Evolutionary conservation across 2,113 vertebrate species (phyloP).

Genomic region (Megaceryle maxima): DNA sequence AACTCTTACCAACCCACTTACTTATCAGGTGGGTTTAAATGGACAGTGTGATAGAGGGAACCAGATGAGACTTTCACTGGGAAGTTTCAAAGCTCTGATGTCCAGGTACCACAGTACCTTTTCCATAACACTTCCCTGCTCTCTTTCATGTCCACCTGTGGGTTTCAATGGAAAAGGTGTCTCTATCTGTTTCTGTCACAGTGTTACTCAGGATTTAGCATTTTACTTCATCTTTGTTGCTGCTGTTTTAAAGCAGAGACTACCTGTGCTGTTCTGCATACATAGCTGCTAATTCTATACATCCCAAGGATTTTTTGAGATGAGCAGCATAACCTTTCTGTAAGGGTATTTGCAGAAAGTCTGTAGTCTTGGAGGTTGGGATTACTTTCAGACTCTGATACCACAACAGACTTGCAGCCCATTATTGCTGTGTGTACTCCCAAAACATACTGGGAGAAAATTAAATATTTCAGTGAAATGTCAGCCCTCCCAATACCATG

Average conservation of each 20-base stretch:
- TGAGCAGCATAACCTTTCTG: neutral
- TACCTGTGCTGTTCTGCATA: neutral
- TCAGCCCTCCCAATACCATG: neutral
- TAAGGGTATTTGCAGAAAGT: conserved; percentile 2
- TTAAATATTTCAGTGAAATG: neutral
- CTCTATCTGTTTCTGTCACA: neutral
- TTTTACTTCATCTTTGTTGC: neutral
- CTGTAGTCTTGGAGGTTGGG: neutral
- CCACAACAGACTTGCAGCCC: neutral
- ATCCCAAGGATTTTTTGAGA: neutral
- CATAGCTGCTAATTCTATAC: neutral
- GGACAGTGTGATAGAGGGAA: conserved; percentile 46
- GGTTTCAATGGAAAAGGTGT: conserved; percentile 2
- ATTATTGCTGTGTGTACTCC: neutral
- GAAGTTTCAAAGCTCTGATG: conserved; percentile 48
- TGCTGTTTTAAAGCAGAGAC: conserved; percentile 16
- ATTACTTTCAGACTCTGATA: neutral
- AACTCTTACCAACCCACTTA: neutral
- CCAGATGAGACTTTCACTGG: conserved; percentile 24
- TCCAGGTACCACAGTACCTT: conserved; percentile 15
- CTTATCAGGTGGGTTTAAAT: conserved; percentile 2
- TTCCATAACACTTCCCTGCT: neutral
- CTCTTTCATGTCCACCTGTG: neutral
- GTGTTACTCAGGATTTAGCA: neutral
- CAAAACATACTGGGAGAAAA: neutral